Evolutionary conservation across 2,888 invertebrate species (phyloP), one percentile per base, ranked within the genome.

Genomic region (Microctonus brassicae): DNA sequence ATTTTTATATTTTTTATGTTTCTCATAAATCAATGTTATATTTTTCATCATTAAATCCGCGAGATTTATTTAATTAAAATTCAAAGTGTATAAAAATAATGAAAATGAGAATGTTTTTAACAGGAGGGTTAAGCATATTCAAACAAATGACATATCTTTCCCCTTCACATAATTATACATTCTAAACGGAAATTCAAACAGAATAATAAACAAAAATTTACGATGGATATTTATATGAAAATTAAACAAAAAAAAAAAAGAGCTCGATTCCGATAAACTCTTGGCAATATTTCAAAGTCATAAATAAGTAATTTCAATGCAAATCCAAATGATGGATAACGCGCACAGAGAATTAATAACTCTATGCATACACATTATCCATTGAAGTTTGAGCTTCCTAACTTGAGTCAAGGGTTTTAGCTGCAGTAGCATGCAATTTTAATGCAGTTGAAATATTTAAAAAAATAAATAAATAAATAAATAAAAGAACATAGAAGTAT

Each of bases 351-450:
- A 57, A 52, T 65, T 24, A 67, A 61, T 47, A 58, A 73, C 47
- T 63, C 70, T 61, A 75, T 24, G 74, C 52, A 64, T 58, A 55
- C 53, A 67, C 22, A 69, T 70, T 61, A 80, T 80, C 78, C 77
- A 79, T 77, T 73, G 80, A 78, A 82, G 81, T 82, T 70, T 81
- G 79, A 84, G 84, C 84, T 85, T 84, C 82, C 83, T 80, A 86
- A 87, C 86, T 86, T 86, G 86, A 87, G 86, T 87, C 86, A 86
- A 86, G 86, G 86, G 86, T 83, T 83, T 85, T 85, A 86, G 81
- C 83, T 81, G 81, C 83, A 81, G 80, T 81, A 80, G 79, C 79
- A 81, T 83, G 75, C 73, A 74, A 73, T 73, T 58, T 73, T 70
- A 58, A 74, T 63, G 75, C 72, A 76, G 69, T 67, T 69, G 64